Percentiles rank a stretch among this genome's conserved stretches.
phyloP scores from a whole-genome alignment of 2,113 vertebrate genomes.

The Ciconia stormi region DNA sequence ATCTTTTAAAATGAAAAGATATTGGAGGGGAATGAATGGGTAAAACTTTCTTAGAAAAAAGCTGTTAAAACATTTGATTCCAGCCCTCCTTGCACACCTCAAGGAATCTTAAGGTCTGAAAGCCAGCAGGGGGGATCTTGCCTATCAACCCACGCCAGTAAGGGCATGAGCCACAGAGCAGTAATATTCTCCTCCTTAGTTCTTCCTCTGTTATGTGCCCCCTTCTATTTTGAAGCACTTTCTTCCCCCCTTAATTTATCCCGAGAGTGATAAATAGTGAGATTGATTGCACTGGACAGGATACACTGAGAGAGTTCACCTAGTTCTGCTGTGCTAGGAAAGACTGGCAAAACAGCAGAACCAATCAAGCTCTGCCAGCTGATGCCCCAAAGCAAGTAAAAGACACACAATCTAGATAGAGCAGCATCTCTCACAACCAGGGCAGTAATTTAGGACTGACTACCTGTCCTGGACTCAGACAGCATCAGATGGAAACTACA shows the following conservation, averaged over 20 bases:
- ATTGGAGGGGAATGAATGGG: background rate
- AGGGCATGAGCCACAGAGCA: background rate
- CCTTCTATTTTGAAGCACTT: background rate
- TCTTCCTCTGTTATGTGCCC: background rate
- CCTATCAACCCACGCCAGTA: background rate
- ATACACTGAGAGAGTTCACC: background rate
- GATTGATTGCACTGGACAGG: background rate
- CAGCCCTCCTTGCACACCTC: background rate
- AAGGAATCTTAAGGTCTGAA: background rate
- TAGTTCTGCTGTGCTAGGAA: background rate
- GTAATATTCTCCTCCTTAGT: background rate
- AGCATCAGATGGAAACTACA: background rate
- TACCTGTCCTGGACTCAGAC: background rate
- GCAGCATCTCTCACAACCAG: background rate
- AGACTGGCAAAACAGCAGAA: background rate
- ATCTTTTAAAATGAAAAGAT: background rate
- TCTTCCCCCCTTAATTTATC: background rate
- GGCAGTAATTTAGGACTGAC: background rate
- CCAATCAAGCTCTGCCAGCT: background rate
- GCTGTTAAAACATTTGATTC: background rate
- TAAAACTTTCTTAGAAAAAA: background rate
- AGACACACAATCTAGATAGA: background rate
- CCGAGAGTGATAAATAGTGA: background rate
- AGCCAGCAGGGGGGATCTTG: background rate
- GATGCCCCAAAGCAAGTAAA: background rate